Evolutionary conservation across 2,888 invertebrate genomes (phyloP).

Genomic region (Nowickia ferox): DNA sequence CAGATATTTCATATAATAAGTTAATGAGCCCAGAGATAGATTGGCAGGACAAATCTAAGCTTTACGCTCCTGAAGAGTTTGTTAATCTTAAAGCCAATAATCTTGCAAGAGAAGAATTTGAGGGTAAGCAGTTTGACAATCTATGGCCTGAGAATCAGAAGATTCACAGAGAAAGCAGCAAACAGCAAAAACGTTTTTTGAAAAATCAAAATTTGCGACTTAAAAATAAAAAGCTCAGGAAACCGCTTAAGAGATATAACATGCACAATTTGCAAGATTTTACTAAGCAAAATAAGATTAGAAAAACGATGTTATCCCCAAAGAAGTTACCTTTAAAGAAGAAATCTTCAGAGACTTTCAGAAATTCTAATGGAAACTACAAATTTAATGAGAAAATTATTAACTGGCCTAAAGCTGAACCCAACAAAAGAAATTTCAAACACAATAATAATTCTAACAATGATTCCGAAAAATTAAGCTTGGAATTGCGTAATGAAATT

Average conservation of each 20-base stretch:
- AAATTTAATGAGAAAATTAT: slow-evolving; percentile 39
- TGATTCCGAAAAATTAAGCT: slow-evolving; percentile 25
- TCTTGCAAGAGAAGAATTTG: slow-evolving; percentile 39
- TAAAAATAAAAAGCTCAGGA: background rate
- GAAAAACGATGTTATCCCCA: background rate
- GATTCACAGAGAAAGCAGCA: background rate
- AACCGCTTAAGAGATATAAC: background rate
- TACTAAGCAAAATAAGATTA: background rate
- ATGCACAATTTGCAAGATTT: background rate
- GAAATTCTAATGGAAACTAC: slow-evolving; percentile 43
- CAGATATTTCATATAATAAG: background rate
- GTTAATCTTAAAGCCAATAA: slow-evolving; percentile 70
- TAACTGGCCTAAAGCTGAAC: background rate
- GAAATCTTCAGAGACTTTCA: slow-evolving; percentile 11
- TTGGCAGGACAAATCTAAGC: background rate
- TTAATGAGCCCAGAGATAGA: background rate
- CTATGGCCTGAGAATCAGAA: slow-evolving; percentile 39
- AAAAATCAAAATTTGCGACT: background rate
- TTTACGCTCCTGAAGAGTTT: slow-evolving; percentile 53
- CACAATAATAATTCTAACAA: background rate
- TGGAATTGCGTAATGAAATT: slow-evolving; percentile 70
- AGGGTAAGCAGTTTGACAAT: slow-evolving; percentile 69
- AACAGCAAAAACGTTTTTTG: background rate
- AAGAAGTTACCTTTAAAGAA: background rate
- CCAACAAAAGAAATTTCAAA: background rate